Base-by-base conservation (phyloP, 1,140 invertebrate genomes). In the Palaemon carinicauda region DNA sequence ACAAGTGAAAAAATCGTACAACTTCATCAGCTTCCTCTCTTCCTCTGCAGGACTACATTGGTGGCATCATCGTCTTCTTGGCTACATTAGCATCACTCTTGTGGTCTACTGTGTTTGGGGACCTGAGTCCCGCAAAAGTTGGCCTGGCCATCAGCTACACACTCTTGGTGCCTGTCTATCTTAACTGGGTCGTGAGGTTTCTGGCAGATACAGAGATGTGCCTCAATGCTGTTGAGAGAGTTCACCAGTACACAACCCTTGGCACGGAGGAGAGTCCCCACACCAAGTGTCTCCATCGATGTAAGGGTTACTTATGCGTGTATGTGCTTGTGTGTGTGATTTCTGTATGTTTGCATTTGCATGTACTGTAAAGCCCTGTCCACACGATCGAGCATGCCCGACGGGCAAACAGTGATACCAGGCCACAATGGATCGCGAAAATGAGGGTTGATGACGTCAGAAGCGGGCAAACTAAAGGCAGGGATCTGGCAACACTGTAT, bases 111-210 rank as follows among this genome's bases (percentile, higher is more conserved):
- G 93, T 95, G 3, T 27, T 74, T 50, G n/a, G 54, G n/a, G n/a
- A 27, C 3, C 41, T 82, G 27, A 69, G 71, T 1, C 93, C 94
- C 1, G 93, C 94, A 17, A 91, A 94, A 82, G 94, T 95, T 50
- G 95, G 95, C 3, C 91, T 96, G 81, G 95, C 95, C 51, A 95
- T 96, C 88, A 95, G 95, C 90, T 96, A 96, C 91, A 94, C 95
- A n/a, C 93, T 96, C 24, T 91, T 96, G 77, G 93, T 96, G 83
- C 95, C 96, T 21, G 94, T 95, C 89, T 96, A 96, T 91, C 92
- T 96, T 56, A 96, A 96, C 90, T 96, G 95, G 94, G 94, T 96
- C 71, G 95, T 96, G 81, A 95, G 96, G 91, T 95, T 95, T 91
- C 93, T 95, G 80, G 94, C 95, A 5, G 95, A 96, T 90, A 94